Conservation (phyloP, 2,888 invertebrate species). For the Callyntrura sp. region DNA sequence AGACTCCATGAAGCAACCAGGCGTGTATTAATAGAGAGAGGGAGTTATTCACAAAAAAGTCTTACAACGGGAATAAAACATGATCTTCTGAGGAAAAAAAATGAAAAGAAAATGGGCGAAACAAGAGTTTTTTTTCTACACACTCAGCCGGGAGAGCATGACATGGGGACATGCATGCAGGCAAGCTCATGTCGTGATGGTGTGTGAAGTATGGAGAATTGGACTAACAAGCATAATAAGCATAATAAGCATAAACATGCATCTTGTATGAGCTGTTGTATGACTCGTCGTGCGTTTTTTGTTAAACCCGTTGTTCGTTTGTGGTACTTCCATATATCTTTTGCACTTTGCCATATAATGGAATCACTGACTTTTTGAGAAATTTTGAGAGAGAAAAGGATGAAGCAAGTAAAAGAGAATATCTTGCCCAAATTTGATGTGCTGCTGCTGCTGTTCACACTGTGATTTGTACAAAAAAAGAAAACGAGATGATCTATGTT, state of each 20-base stretch:
- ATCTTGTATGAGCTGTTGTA: background rate
- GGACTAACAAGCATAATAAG: constrained; percentile 47
- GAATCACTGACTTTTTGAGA: background rate
- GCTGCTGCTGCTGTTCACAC: background rate
- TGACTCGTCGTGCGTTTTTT: background rate
- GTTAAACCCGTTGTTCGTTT: background rate
- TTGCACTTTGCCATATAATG: background rate
- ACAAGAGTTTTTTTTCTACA: constrained; percentile 1
- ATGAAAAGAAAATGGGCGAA: constrained; percentile 5
- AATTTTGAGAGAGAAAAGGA: too few species aligned
- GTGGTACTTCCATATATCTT: background rate
- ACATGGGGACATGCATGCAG: constrained; percentile 27
- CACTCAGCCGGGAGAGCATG: background rate
- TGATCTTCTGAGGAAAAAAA: background rate
- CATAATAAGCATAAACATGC: background rate
- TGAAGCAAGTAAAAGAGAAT: background rate
- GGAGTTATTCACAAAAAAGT: constrained; percentile 30
- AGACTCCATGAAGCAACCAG: constrained; percentile 33
- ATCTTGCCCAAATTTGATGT: background rate
- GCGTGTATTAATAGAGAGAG: background rate
- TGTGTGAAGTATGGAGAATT: constrained; percentile 52
- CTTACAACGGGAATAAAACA: background rate
- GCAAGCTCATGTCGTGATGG: constrained; percentile 20
- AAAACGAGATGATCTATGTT: background rate
- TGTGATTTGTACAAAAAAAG: background rate